Conservation (phyloP, 2,797 vertebrate genomes). For the Nothura maculosa region DNA sequence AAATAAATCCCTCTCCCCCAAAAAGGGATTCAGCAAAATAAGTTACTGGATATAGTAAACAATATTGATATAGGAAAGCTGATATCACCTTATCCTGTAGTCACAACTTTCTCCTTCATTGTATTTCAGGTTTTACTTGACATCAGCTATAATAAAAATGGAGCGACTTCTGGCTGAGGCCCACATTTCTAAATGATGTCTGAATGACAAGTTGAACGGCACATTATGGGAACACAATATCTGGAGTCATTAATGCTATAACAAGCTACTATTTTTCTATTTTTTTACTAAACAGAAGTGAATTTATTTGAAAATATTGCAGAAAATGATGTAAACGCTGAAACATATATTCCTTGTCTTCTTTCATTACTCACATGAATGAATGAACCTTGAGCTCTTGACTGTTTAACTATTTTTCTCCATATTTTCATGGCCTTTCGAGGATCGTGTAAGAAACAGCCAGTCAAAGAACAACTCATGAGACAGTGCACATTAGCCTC, state of each 20-base stretch:
- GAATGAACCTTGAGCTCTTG: neutral
- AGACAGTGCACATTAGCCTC: neutral
- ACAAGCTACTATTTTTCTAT: neutral
- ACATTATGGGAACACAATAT: neutral
- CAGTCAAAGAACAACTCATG: neutral
- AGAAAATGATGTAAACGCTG: neutral
- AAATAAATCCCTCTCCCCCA: neutral
- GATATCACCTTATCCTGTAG: neutral
- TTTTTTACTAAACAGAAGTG: neutral
- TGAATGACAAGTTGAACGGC: neutral
- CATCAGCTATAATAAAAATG: neutral
- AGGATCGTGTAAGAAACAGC: neutral
- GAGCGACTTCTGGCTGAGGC: neutral
- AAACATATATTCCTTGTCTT: neutral
- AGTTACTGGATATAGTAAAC: neutral
- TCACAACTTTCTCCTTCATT: neutral
- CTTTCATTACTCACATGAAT: neutral
- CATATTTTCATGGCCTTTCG: neutral
- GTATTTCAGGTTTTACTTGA: neutral
- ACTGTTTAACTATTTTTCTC: neutral
- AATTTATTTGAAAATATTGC: neutral
- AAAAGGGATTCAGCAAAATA: neutral
- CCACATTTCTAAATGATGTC: neutral
- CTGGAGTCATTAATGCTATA: neutral
- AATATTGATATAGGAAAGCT: neutral